Percentiles rank a stretch among this genome's conserved stretches.
phyloP scores from a whole-genome alignment of 2,113 vertebrate genomes.

The Heterocephalus glaber region DNA sequence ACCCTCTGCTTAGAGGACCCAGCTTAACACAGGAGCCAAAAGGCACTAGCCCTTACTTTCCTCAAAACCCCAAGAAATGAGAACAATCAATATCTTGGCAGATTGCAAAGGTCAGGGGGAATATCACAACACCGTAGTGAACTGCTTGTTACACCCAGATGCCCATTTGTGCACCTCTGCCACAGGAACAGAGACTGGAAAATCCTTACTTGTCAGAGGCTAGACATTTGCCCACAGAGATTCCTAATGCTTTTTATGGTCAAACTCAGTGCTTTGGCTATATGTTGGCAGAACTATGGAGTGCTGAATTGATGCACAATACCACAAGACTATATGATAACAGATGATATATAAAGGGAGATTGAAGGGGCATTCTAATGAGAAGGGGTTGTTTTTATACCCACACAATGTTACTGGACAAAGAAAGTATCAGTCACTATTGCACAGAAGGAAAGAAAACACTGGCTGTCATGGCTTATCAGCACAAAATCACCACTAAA shows the following conservation, averaged over 20 bases:
- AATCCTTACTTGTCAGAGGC: neutral
- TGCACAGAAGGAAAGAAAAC: neutral
- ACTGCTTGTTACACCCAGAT: neutral
- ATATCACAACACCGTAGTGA: neutral
- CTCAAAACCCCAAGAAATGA: neutral
- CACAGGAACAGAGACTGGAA: neutral
- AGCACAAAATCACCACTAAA: neutral
- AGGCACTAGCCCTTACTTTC: neutral
- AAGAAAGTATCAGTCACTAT: neutral
- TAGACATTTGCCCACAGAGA: neutral
- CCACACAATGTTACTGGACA: neutral
- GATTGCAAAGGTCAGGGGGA: neutral
- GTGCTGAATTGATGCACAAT: neutral
- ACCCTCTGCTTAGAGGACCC: neutral
- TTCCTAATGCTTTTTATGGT: neutral
- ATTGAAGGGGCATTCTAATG: neutral
- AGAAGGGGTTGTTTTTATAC: neutral
- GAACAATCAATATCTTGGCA: neutral
- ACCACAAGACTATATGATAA: neutral
- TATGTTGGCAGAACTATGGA: neutral
- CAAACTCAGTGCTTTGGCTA: neutral
- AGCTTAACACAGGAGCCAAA: conserved; percentile 11
- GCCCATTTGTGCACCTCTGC: neutral
- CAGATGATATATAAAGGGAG: neutral
- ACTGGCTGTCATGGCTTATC: neutral